Evolutionary conservation across 2,113 vertebrate species (phyloP).

Genomic region (Entelurus aequoreus): DNA sequence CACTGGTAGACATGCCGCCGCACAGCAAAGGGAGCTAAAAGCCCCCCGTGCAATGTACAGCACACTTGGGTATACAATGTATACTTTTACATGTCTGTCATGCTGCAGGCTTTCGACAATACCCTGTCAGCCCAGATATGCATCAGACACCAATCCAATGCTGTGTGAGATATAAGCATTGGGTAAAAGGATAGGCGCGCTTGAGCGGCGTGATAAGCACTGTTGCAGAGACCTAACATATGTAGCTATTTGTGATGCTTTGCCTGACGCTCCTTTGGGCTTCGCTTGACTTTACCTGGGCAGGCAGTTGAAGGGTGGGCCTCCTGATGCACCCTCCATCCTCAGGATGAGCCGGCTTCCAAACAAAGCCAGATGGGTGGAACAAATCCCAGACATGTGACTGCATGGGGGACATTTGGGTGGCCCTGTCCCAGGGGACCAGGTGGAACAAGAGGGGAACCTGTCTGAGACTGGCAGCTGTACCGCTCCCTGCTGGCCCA

Average conservation of each 20-base stretch:
- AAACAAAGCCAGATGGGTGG: constrained; percentile 58
- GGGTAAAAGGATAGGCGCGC: constrained; percentile 59
- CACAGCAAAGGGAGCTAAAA: constrained; percentile 23
- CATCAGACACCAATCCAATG: constrained; percentile 61
- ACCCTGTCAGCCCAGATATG: constrained; percentile 61
- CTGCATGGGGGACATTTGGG: constrained; percentile 53
- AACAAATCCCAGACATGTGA: constrained; percentile 57
- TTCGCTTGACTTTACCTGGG: constrained; percentile 47
- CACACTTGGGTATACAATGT: constrained; percentile 36
- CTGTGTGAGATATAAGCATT: constrained; percentile 60
- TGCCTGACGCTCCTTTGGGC: constrained; percentile 40
- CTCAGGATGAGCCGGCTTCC: constrained; percentile 46
- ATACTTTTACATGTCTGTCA: constrained; percentile 62
- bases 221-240: constrained; percentile 60
- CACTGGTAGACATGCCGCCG: constrained; percentile 23
- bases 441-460: constrained; percentile 49
- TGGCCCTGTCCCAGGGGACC: constrained; percentile 54
- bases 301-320: constrained; percentile 17
- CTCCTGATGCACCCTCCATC: constrained; percentile 38
- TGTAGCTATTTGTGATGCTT: constrained; percentile 56
- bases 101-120: constrained; percentile 46
- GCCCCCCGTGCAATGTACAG: not conserved
- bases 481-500: constrained; percentile 42
- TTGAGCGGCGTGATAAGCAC: constrained; percentile 68
- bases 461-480: constrained; percentile 62